A percentile compares a stretch with the other conserved stretches of the same genome.
Conservation (phyloP, 2,888 invertebrate species). For the Calameuta filiformis region DNA sequence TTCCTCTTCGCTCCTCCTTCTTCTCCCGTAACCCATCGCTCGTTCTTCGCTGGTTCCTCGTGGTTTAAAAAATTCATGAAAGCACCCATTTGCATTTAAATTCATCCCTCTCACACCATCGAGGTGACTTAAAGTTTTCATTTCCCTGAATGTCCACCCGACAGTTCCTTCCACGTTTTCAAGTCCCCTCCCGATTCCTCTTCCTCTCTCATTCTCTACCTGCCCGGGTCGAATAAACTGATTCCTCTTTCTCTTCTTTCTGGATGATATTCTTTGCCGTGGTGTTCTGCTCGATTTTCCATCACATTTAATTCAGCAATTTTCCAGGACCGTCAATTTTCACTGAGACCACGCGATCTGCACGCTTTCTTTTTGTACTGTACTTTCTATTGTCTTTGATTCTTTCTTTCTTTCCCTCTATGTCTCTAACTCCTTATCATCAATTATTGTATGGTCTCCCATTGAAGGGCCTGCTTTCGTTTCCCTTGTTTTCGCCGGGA, state of each 20-base stretch:
- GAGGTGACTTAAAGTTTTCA: neutral
- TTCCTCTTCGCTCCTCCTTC: neutral
- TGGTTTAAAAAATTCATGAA: neutral
- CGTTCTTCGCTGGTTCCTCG: neutral
- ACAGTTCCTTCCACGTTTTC: neutral
- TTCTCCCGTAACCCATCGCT: neutral
- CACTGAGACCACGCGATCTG: neutral
- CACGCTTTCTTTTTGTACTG: neutral
- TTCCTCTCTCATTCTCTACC: too few species aligned
- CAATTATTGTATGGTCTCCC: neutral
- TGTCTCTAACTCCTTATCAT: neutral
- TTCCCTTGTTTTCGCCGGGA: neutral
- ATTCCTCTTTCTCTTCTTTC: neutral
- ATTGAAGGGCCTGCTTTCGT: neutral
- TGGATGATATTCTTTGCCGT: neutral
- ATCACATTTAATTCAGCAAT: neutral
- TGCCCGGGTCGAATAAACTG: too few species aligned
- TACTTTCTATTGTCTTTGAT: neutral
- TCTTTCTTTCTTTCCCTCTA: neutral
- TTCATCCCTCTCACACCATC: neutral
- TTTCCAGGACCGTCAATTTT: neutral
- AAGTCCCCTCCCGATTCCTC: too few species aligned
- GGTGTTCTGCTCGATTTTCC: neutral
- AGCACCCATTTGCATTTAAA: constrained; percentile 4
- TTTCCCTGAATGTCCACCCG: neutral